phyloP scores from a whole-genome alignment of 2,888 invertebrate genomes.

The Agonum fuliginosum region DNA sequence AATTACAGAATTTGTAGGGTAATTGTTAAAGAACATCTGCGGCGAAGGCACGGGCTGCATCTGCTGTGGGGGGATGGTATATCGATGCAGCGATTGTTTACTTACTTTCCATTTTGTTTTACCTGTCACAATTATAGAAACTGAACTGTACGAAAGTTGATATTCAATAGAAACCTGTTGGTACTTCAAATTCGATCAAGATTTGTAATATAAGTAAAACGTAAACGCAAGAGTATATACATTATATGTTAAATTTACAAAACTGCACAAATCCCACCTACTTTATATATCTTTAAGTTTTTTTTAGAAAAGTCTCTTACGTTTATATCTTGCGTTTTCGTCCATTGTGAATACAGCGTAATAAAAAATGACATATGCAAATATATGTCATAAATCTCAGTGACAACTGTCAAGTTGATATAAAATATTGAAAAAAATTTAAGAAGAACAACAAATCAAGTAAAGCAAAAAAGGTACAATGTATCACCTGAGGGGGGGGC shows the following conservation, averaged over 20 bases:
- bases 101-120: conserved; percentile 36
- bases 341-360: no score
- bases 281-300: no score
- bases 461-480: not conserved
- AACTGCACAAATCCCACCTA: no score
- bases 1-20: not conserved
- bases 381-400: no score
- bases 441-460: not conserved
- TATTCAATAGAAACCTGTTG: not conserved
- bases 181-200: not conserved
- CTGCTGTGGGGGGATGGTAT: conserved; percentile 21
- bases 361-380: no score
- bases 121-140: conserved; percentile 25
- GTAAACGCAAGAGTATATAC: no score
- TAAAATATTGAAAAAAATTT: not conserved
- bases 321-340: no score
- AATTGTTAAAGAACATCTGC: conserved; percentile 36
- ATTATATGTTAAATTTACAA: no score
- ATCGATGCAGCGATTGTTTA: conserved; percentile 36
- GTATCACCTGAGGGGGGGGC: conserved; percentile 46
- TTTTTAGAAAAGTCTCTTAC: no score
- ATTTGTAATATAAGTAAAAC: not conserved
- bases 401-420: not conserved
- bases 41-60: conserved; percentile 41
- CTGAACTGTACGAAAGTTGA: not conserved